Base-by-base conservation (phyloP, 2,888 invertebrate species). In the Schizaphis graminum region DNA sequence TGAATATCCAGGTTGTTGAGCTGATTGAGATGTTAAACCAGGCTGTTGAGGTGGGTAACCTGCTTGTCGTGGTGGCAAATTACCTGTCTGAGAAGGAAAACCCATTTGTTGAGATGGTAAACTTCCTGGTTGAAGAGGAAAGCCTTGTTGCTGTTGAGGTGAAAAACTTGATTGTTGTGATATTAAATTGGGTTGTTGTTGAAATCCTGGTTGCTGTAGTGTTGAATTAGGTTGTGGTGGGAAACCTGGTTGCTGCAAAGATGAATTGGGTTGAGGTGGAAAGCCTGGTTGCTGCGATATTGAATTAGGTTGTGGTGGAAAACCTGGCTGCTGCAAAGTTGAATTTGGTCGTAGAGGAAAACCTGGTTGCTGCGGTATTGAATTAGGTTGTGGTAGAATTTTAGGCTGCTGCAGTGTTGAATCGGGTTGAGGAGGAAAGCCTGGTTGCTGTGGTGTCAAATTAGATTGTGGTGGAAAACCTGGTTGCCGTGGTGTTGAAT, bases 141-240 rank as follows among this genome's bases (percentile, higher is more conserved):
- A 61, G 11, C 89, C 89, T 92, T 57, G 61, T 57, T 57, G 56
- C 41, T 57, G 56, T 49, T 56, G 93, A 13, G 57, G 57, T 35
- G 57, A 57, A 53, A 85, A 90, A 47, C 57, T 57, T 49, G 56
- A 85, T 8, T 85, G 89, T 4, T 47, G 10, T 35, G 87, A 95
- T 13, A 85, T 95, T 24, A 94, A 94, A 94, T 95, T 95, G 56
- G 84, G 47, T 47, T 89, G 93, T 49, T 89, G 95, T 21, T 95
- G 94, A n/a, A 95, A 95, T 91, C 95, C 95, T 91, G 95, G 95
- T 90, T 95, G 95, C 94, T 94, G 61, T 57, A 95, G 4, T 35
- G 41, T 41, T 41, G 41, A 49, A 67, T 26, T 77, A 24, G 56
- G 28, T 87, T 49, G 91, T 44, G 88, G 61, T 26, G 61, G 90